A percentile compares a stretch with the other conserved stretches of the same genome.
phyloP scores from a whole-genome alignment of 2,888 invertebrate genomes.

The Ectemnius continuus region DNA sequence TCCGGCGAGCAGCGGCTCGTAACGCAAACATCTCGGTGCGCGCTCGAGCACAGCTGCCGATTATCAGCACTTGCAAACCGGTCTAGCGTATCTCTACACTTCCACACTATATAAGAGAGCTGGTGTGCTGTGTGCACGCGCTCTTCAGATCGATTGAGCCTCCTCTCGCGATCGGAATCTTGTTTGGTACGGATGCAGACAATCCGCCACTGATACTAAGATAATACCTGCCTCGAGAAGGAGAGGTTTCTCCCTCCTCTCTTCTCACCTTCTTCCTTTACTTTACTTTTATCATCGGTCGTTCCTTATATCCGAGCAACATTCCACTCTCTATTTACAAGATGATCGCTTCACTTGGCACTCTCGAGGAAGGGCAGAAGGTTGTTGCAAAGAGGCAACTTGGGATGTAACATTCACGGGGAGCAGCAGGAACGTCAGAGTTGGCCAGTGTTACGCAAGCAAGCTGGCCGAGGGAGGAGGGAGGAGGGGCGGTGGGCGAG shows the following conservation, averaged over 20 bases:
- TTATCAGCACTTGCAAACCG: slow-evolving; percentile 40
- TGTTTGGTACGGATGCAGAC: slow-evolving; percentile 22
- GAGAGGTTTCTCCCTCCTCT: slow-evolving; percentile 9
- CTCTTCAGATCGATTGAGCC: slow-evolving; percentile 12
- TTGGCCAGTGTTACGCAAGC: slow-evolving; percentile 54
- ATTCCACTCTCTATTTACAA: neutral
- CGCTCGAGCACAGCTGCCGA: neutral
- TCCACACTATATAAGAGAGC: neutral
- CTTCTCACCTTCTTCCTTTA: slow-evolving; percentile 9
- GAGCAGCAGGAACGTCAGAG: slow-evolving; percentile 29
- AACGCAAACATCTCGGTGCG: no score
- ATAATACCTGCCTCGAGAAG: slow-evolving; percentile 11
- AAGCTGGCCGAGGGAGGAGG: slow-evolving; percentile 36
- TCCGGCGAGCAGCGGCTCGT: no score
- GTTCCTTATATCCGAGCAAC: neutral
- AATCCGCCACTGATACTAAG: slow-evolving; percentile 36
- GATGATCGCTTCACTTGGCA: no score
- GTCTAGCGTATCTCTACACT: slow-evolving; percentile 18
- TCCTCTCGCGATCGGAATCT: slow-evolving; percentile 26
- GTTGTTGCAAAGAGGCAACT: no score
- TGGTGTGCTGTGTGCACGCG: slow-evolving; percentile 20
- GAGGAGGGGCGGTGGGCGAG: slow-evolving; percentile 24
- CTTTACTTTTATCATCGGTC: neutral
- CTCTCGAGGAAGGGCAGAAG: no score
- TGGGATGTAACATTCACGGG: slow-evolving; percentile 3